A percentile compares a stretch with the other conserved stretches of the same genome.
Conservation (phyloP, 92 coral and sea anemone genomes). For the Zoanthus solanderi region DNA sequence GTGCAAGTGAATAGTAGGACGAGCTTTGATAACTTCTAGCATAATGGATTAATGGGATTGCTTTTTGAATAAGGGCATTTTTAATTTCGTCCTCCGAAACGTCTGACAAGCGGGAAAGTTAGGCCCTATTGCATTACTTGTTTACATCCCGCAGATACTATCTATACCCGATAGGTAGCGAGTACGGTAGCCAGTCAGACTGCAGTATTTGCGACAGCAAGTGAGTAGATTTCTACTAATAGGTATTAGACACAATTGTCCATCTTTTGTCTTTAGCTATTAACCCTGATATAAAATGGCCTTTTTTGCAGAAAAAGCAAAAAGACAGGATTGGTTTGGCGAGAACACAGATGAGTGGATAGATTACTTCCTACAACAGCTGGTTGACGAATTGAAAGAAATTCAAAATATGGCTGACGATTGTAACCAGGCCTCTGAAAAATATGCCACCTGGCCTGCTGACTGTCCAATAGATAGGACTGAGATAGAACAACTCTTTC, state of each 20-base stretch:
- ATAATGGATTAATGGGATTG: too few species aligned
- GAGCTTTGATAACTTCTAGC: too few species aligned
- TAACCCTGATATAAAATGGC: neutral
- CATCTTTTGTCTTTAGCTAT: neutral
- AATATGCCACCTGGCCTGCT: neutral
- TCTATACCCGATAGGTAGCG: too few species aligned
- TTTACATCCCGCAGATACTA: too few species aligned
- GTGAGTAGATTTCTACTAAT: neutral
- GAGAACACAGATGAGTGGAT: neutral
- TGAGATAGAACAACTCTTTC: slow-evolving; percentile 10
- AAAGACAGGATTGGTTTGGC: neutral
- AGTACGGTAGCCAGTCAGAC: too few species aligned
- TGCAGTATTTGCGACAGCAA: neutral
- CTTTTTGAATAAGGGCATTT: too few species aligned
- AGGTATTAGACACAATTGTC: neutral
- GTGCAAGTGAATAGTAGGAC: too few species aligned
- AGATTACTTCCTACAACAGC: slow-evolving; percentile 4
- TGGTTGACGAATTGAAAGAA: neutral
- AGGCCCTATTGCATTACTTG: too few species aligned
- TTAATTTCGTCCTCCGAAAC: too few species aligned
- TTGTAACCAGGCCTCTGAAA: slow-evolving; percentile 2
- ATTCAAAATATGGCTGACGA: slow-evolving; percentile 22
- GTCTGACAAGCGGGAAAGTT: too few species aligned
- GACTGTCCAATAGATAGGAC: neutral
- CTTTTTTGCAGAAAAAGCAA: neutral